phyloP scores from a whole-genome alignment of 2,888 invertebrate genomes.

The Spisula subtruncata region DNA sequence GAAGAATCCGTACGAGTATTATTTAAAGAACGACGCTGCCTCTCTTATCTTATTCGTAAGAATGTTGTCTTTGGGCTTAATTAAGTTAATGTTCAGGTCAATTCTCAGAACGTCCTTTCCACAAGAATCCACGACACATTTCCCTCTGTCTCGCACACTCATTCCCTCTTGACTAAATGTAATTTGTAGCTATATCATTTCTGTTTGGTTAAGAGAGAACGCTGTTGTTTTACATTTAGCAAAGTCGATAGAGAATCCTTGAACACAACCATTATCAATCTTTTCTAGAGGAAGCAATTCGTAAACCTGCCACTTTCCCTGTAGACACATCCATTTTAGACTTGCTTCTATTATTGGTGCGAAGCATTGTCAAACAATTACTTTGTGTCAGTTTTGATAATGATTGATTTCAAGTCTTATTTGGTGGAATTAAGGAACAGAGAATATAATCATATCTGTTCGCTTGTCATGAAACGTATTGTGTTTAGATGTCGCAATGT shows the following conservation, averaged over 20 bases:
- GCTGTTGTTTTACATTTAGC: constrained; percentile 6
- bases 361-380: neutral
- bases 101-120: neutral
- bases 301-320: neutral
- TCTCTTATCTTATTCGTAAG: neutral
- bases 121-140: neutral
- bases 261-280: neutral
- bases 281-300: constrained; percentile 8
- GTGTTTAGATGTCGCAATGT: too few species aligned
- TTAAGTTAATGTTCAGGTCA: neutral
- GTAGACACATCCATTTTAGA: constrained; percentile 10
- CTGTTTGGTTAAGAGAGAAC: neutral
- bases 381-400: neutral
- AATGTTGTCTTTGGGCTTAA: neutral
- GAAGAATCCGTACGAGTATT: neutral
- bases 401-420: constrained; percentile 17
- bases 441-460: neutral
- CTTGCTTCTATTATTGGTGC: neutral
- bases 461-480: neutral
- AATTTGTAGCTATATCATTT: constrained; percentile 2
- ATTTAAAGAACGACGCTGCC: neutral
- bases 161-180: neutral
- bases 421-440: neutral
- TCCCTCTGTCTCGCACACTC: neutral
- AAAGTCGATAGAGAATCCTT: constrained; percentile 13